phyloP scores from a whole-genome alignment of 2,797 vertebrate species.

The Melanotaenia trifasciata region DNA sequence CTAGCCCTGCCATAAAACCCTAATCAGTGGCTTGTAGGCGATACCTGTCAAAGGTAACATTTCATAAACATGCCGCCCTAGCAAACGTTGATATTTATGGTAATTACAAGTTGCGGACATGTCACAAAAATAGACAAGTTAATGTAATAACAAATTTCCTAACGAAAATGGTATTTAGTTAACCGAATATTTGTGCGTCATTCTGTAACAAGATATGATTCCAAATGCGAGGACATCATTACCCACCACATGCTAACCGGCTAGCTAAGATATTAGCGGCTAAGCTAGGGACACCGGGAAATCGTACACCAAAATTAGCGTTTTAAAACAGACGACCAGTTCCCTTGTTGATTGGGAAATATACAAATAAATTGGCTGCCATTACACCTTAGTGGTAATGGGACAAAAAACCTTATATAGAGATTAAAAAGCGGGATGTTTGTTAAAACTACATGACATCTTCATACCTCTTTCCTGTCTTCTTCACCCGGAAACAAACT shows the following conservation, averaged over 20 bases:
- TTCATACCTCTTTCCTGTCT: slow-evolving; percentile 66
- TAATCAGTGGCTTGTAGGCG: slow-evolving; percentile 9
- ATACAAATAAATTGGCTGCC: background rate
- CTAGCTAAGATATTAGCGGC: slow-evolving; percentile 61
- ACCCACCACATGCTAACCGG: slow-evolving; percentile 76
- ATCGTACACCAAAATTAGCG: background rate
- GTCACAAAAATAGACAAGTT: accelerated
- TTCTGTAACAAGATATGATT: slow-evolving; percentile 35
- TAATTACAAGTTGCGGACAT: background rate
- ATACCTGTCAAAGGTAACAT: slow-evolving; percentile 13
- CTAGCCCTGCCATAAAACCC: background rate
- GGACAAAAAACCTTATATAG: background rate
- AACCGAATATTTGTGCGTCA: slow-evolving; percentile 7
- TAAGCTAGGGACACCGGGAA: slow-evolving; percentile 45
- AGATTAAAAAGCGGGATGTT: slow-evolving; percentile 26
- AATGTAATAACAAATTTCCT: background rate
- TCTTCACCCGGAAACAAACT: slow-evolving; percentile 70
- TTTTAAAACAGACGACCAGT: background rate
- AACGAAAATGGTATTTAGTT: background rate
- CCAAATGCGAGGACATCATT: slow-evolving; percentile 42
- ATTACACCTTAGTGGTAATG: no score
- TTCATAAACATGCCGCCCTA: slow-evolving; percentile 24
- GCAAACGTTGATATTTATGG: slow-evolving; percentile 9
- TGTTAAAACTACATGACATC: slow-evolving; percentile 59
- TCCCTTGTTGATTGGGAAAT: slow-evolving; percentile 4